phyloP scores from a whole-genome alignment of 2,113 vertebrate species.

The Helogale parvula region DNA sequence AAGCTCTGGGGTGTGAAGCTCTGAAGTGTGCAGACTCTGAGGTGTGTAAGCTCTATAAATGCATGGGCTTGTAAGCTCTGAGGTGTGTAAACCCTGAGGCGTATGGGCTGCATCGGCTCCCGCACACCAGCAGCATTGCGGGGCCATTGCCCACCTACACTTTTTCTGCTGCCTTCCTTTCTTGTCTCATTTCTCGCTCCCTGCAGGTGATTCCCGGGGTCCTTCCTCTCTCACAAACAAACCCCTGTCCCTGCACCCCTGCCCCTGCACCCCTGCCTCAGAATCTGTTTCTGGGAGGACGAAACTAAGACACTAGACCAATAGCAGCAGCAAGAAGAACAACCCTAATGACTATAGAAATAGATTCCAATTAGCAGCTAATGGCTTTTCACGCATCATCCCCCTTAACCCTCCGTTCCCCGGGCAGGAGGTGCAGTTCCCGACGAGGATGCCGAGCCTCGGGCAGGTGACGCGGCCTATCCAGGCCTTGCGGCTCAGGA shows the following conservation, averaged over 20 bases:
- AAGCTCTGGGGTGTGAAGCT: rapidly evolving
- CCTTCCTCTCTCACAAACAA: not conserved
- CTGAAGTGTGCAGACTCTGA: not conserved
- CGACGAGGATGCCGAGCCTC: not conserved
- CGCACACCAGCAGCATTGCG: not conserved
- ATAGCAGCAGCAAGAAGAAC: not conserved
- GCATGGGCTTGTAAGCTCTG: not conserved
- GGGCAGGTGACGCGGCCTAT: too few species aligned
- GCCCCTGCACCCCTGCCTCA: not conserved
- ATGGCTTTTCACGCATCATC: rapidly evolving
- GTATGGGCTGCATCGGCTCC: not conserved
- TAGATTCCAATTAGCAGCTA: rapidly evolving
- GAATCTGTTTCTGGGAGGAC: not conserved
- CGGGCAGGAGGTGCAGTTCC: not conserved
- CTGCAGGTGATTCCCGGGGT: too few species aligned
- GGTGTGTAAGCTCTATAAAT: too few species aligned
- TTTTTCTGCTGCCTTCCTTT: not conserved
- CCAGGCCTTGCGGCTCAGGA: not conserved
- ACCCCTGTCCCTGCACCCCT: not conserved
- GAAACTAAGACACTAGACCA: not conserved
- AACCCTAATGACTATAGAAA: rapidly evolving
- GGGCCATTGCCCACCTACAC: not conserved
- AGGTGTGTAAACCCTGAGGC: not conserved
- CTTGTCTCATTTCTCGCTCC: not conserved
- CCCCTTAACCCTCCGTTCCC: not conserved